Percentiles rank a stretch among this genome's conserved stretches.
phyloP scores from a whole-genome alignment of 1,140 invertebrate genomes.

The Drosophila orena region DNA sequence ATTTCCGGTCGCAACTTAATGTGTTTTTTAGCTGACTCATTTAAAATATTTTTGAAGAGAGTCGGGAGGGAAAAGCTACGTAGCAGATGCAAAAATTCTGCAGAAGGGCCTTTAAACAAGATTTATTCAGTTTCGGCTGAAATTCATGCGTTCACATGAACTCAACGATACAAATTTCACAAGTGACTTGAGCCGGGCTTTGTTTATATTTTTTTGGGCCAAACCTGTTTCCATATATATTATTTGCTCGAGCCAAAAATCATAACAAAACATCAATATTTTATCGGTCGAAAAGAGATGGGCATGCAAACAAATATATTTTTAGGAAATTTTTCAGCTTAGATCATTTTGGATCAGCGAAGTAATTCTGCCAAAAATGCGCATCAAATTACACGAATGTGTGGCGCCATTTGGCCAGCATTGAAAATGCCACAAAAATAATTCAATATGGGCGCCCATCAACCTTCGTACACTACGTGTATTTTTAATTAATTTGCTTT shows the following conservation, averaged over 20 bases:
- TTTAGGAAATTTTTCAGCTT: conserved; percentile 55
- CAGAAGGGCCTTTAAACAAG: conserved; percentile 30
- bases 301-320: conserved; percentile 21
- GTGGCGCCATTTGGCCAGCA: conserved; percentile 61
- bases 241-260: conserved; percentile 43
- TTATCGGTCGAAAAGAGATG: conserved; percentile 21
- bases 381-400: conserved; percentile 65
- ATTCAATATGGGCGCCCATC: conserved; percentile 37
- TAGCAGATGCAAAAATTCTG: conserved; percentile 44
- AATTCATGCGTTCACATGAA: conserved; percentile 23
- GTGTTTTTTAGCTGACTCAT: conserved; percentile 61
- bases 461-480: conserved; percentile 77
- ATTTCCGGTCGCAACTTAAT: conserved; percentile 58
- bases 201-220: conserved; percentile 33
- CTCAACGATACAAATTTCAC: conserved; percentile 11
- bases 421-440: conserved; percentile 49
- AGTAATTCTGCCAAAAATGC: conserved; percentile 43
- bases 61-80: conserved; percentile 18
- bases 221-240: conserved; percentile 57
- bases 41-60: conserved; percentile 19
- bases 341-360: conserved; percentile 48
- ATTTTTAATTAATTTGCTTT: conserved; percentile 79
- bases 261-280: conserved; percentile 49
- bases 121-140: conserved; percentile 37
- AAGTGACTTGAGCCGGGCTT: conserved; percentile 17